Percentiles rank a stretch among this genome's conserved stretches.
These are phyloP conservation scores for Archaeoteleia sp. DNA, from an alignment of 2,888 invertebrate species.

Conservation along the genomic window DNA sequence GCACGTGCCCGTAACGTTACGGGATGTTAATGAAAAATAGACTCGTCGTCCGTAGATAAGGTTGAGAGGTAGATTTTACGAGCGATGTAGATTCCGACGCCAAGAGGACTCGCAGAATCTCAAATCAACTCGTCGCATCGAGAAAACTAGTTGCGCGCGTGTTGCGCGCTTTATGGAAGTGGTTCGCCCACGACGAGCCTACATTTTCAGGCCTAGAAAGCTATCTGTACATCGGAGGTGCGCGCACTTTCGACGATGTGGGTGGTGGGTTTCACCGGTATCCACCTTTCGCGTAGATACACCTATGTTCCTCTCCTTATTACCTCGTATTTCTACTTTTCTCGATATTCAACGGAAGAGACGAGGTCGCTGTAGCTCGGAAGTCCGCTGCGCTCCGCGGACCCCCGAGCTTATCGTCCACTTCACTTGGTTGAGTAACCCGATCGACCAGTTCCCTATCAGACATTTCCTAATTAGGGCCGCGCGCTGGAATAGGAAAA, in stretches of 20 bases:
- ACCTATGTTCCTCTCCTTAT: constrained; percentile 36
- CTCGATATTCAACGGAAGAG: constrained; percentile 11
- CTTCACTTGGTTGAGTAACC: constrained; percentile 10
- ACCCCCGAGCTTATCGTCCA: constrained; percentile 9
- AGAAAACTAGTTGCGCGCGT: constrained; percentile 57
- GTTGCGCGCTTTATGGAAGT: constrained; percentile 65
- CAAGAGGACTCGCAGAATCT: constrained; percentile 9
- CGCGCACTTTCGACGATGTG: constrained; percentile 62
- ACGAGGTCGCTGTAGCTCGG: constrained; percentile 37
- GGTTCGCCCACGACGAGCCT: constrained; percentile 69
- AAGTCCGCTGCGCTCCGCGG: constrained; percentile 29
- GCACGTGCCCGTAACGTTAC: constrained; percentile 2
- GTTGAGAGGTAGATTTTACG: constrained; percentile 16
- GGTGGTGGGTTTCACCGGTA: constrained; percentile 59
- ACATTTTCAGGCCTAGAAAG: constrained; percentile 62
- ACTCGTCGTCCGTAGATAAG: constrained; percentile 28
- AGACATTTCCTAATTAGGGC: constrained; percentile 59
- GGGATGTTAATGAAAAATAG: constrained; percentile 31
- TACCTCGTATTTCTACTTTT: constrained; percentile 46
- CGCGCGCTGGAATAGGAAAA: constrained; percentile 52
- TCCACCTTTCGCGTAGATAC: constrained; percentile 31
- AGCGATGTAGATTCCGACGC: constrained; percentile 13
- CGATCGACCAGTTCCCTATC: constrained; percentile 47
- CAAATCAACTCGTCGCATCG: constrained; percentile 11
- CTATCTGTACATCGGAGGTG: constrained; percentile 63